phyloP scores from a whole-genome alignment of 2,113 vertebrate species.

The Perccottus glenii region DNA sequence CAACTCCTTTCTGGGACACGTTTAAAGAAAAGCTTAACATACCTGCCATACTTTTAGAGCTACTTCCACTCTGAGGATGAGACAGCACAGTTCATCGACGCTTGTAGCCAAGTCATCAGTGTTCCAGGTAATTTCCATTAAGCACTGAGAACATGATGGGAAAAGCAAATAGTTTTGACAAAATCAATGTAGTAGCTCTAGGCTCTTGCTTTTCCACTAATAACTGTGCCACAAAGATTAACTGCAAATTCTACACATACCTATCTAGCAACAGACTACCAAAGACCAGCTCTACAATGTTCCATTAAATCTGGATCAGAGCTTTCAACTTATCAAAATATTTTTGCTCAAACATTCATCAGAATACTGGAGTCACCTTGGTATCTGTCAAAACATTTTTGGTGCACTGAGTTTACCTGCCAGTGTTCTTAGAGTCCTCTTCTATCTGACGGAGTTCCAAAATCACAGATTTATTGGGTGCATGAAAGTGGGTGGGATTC shows the following conservation, averaged over 20 bases:
- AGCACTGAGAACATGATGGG: conserved; percentile 11
- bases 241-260: conserved; percentile 36
- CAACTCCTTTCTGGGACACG: conserved; percentile 50
- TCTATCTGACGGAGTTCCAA: conserved; percentile 49
- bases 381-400: conserved; percentile 77
- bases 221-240: conserved; percentile 1
- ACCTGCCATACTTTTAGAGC: conserved; percentile 63
- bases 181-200: conserved; percentile 1
- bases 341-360: conserved; percentile 66
- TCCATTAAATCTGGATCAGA: conserved; percentile 64
- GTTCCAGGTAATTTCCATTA: conserved; percentile 46
- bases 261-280: conserved; percentile 44
- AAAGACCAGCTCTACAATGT: conserved; percentile 56
- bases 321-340: conserved; percentile 73
- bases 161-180: conserved; percentile 29
- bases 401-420: conserved; percentile 71
- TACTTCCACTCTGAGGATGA: conserved; percentile 53
- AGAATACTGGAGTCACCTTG: conserved; percentile 78
- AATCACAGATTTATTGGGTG: conserved; percentile 57
- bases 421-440: conserved; percentile 16
- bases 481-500: conserved; percentile 73
- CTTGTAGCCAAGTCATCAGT: conserved; percentile 28
- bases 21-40: conserved; percentile 69
- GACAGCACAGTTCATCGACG: conserved; percentile 44
- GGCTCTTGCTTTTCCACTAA: conserved; percentile 10